Conservation (phyloP, 1,140 invertebrate species). For the Sitophilus oryzae region DNA sequence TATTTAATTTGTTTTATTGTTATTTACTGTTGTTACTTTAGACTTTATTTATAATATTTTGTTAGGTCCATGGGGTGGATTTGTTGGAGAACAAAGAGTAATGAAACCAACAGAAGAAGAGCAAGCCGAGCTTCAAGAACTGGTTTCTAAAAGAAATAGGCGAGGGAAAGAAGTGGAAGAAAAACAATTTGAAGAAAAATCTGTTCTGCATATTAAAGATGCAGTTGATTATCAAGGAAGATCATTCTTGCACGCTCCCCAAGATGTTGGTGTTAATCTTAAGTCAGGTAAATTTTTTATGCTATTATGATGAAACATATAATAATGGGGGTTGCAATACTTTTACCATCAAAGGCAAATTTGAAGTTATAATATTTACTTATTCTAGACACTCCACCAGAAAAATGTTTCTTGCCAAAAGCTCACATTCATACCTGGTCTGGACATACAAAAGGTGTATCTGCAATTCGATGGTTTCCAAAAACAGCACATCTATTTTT, state of each 20-base stretch:
- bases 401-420: constrained; percentile 96
- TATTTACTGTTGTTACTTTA: too few relatives aligned
- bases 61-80: constrained; percentile 94
- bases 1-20: neutral
- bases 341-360: too few relatives aligned
- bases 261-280: constrained; percentile 93
- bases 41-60: neutral
- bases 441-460: constrained; percentile 93
- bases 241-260: constrained; percentile 89
- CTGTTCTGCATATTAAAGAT: constrained; percentile 93
- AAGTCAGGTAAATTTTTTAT: constrained; percentile 50
- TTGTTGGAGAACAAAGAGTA: constrained; percentile 81
- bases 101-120: constrained; percentile 89
- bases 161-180: constrained; percentile 79
- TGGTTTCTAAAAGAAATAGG: constrained; percentile 87
- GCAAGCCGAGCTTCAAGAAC: constrained; percentile 86
- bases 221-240: constrained; percentile 93
- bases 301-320: neutral
- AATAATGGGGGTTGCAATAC: neutral
- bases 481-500: constrained; percentile 89
- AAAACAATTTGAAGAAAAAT: constrained; percentile 90
- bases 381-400: constrained; percentile 70
- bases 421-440: constrained; percentile 94
- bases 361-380: too few relatives aligned
- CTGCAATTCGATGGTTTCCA: constrained; percentile 94